Evolutionary conservation across 1,140 invertebrate species (phyloP), one percentile per base, ranked within the genome.

Genomic region (Geopemphigus sp.): DNA sequence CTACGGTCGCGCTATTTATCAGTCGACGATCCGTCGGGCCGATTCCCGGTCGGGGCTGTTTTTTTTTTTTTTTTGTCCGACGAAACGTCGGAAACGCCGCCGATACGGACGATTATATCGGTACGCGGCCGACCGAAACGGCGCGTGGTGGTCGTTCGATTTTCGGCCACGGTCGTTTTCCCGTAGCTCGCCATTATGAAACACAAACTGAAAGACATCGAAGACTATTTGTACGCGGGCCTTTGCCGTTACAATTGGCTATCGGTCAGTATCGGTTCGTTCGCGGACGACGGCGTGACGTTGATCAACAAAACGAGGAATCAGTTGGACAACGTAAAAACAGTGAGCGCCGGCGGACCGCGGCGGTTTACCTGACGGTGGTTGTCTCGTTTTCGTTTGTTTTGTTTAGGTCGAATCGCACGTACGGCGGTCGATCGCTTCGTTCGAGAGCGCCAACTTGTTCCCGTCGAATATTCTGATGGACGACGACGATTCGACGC

Each of bases 161-260:
- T n/a, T n/a, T n/a, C n/a, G n/a, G n/a, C n/a, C n/a, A n/a, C n/a
- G n/a, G n/a, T n/a, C n/a, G n/a, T n/a, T n/a, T n/a, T n/a, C n/a
- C n/a, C n/a, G n/a, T n/a, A 78, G 74, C 15, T 57, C 19, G 10
- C 39, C 5, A 14, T 78, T 6, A 29, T 78, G 26, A 78, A 63
- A 78, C 74, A 78, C 39, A 78, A 63, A 63, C n/a, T 78, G 24
- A 63, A 63, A 59, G 22, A 47, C n/a, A 78, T 78, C 24, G 74
- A 78, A 63, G 39, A 78, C 61, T 63, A 63, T 29, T 61, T 78
- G 47, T 78, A 61, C 8, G 47, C 39, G 14, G 74, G 74, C 5
- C 57, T 78, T 0, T 78, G 22, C 45, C 74, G 39, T 50, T 78
- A 78, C 26, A 78, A 78, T 26, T 78, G 74, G 74, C 57, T 63